Base-by-base conservation (phyloP, 2,888 invertebrate genomes). In the Luperina testacea region DNA sequence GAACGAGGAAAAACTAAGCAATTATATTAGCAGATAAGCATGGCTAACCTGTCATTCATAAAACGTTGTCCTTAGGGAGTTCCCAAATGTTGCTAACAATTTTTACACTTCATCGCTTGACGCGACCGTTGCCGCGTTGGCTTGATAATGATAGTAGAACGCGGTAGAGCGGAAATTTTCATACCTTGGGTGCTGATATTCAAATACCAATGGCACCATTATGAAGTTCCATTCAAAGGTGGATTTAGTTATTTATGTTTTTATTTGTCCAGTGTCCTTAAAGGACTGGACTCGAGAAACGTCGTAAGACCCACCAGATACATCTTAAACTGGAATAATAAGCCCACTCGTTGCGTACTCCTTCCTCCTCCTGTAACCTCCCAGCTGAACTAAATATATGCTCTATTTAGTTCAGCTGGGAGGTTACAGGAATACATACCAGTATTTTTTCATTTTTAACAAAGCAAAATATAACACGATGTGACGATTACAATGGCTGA, bases 121-220 rank as follows among this genome's bases (percentile, higher is more conserved):
- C 9, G 32, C 9, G 24, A 32, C 51, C 69, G 20, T 20, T 51
- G 51, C 51, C 11, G 9, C 45, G 8, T 8, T 17, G 24, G 15
- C 8, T n/a, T 32, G 38, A 53, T 57, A 70, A 70, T 57, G 70
- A 57, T 70, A 70, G 53, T 17, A 3, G 8, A 1, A 70, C 15
- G n/a, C 70, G 32, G 38, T 17, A 53, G 3, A 38, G 24, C 32
- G 32, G 9, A 70, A 9, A 38, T 8, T 53, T 70, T 2, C 32
- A 9, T 32, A 17, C 20, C 20, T 17, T 70, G 15, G 9, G 17
- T 71, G 38, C 17, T 71, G 70, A 7, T 15, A 71, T 71, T 71
- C 71, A 38, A 71, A 71, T 71, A 59, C 71, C 38, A 71, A 71
- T n/a, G 61, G 6, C 24, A 53, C 7, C 17, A 38, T 71, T n/a